Base-by-base conservation (phyloP, 2,797 vertebrate genomes). In the Bradypus variegatus region DNA sequence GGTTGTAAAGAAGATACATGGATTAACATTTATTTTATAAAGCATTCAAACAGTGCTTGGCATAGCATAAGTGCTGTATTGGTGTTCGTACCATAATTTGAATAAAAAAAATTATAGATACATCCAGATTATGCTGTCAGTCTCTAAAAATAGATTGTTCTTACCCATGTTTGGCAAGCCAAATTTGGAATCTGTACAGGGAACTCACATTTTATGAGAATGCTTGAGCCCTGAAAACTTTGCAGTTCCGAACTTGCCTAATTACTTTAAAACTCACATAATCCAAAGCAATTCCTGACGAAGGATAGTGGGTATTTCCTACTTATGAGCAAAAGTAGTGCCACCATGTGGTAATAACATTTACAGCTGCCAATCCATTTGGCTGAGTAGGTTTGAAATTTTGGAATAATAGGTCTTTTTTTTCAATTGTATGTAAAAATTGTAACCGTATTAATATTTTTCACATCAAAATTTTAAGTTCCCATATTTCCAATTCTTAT, bases 281-380 rank as follows among this genome's bases (percentile, higher is more conserved):
- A 67, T 73, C 41, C 33, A 53, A 86, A 64, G 55, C 31, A 23
- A 73, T 91, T 93, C n/a, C 82, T 90, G 64, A 95, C 75, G 91
- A 91, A 91, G 21, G 33, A 48, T 50, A 86, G 48, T 91, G 73
- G 67, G 31, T 92, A 77, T 91, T 93, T 93, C 85, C 85, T 86
- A 55, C 77, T 92, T 93, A 62, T 1, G 36, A 92, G 90, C 90
- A 86, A 65, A 94, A 90, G 91, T 94, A 80, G 91, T 92, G 90
- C 94, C 95, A 93, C 92, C 93, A 41, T 92, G 93, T 95, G 95
- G 93, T 77, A 90, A n/a, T 62, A 76, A 77, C 23, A 29, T 80
- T 85, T n/a, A 70, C 36, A 88, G 80, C 41, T 91, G 67, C 82
- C 88, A 78, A 31, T 55, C 76, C 64, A 55, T 58, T 86, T 72